phyloP scores from a whole-genome alignment of 2,113 vertebrate species.

The Paraplagusia blochii region DNA sequence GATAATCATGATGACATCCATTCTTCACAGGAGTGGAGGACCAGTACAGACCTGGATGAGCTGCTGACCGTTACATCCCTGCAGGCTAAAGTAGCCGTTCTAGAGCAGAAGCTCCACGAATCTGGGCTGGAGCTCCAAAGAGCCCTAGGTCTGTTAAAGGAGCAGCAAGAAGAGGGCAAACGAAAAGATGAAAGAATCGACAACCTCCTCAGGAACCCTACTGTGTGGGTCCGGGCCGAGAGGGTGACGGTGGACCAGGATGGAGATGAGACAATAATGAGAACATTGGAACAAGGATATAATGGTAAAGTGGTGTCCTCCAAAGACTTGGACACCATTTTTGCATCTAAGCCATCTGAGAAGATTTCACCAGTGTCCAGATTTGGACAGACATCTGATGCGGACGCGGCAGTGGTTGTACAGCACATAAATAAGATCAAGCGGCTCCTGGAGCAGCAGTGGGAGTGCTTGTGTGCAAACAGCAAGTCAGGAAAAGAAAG shows the following conservation, averaged over 20 bases:
- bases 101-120: constrained; percentile 81
- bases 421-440: constrained; percentile 87
- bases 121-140: constrained; percentile 77
- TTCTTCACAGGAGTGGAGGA: constrained; percentile 63
- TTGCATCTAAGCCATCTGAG: background rate
- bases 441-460: constrained; percentile 89
- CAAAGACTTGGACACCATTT: background rate
- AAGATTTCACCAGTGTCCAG: background rate
- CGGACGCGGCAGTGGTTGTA: constrained; percentile 44
- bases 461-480: constrained; percentile 84
- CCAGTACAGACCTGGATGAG: constrained; percentile 67
- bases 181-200: constrained; percentile 78
- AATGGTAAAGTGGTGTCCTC: constrained; percentile 2
- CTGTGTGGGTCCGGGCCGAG: constrained; percentile 53
- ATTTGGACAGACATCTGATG: constrained; percentile 18
- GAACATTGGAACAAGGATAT: constrained; percentile 18
- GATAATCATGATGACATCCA: constrained; percentile 13
- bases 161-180: constrained; percentile 77
- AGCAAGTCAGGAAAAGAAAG: constrained; percentile 71
- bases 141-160: constrained; percentile 69
- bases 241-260: constrained; percentile 44
- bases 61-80: constrained; percentile 63
- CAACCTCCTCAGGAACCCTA: constrained; percentile 69
- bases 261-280: constrained; percentile 11
- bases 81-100: constrained; percentile 77